Conservation (phyloP, 2,113 vertebrate species). For the Dasypus novemcinctus region DNA sequence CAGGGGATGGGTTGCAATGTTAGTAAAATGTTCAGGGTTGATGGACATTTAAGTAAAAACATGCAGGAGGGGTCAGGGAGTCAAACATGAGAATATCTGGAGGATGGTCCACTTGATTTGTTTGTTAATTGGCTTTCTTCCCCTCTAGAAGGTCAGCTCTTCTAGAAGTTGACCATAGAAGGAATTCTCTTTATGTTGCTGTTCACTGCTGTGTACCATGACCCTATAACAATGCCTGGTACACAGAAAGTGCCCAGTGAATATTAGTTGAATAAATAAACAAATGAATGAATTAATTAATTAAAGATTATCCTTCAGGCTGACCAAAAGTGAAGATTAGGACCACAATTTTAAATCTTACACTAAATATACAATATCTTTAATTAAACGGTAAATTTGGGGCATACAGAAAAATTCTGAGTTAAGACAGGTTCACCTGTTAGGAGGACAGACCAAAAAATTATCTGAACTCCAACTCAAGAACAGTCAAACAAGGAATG, state of each 20-base stretch:
- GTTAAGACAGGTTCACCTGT: neutral
- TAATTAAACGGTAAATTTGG: neutral
- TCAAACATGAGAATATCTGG: neutral
- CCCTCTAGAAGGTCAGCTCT: neutral
- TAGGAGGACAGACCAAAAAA: neutral
- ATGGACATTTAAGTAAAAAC: neutral
- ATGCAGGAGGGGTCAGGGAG: neutral
- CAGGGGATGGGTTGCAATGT: accelerated
- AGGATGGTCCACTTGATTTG: neutral
- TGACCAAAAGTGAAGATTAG: neutral
- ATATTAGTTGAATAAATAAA: neutral
- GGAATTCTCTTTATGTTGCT: neutral
- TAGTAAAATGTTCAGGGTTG: neutral
- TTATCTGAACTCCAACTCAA: neutral
- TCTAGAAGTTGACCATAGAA: too few species aligned
- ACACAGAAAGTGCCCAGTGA: neutral
- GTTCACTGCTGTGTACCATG: neutral
- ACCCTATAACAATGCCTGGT: neutral
- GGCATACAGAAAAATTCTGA: neutral
- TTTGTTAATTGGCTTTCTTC: neutral
- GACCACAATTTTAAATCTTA: neutral
- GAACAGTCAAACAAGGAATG: neutral
- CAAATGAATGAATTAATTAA: neutral
- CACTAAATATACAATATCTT: neutral
- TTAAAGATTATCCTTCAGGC: neutral